Evolutionary conservation across 2,797 vertebrate genomes (phyloP), one percentile per base, ranked within the genome.

Genomic region (Hoplostethus mediterraneus): DNA sequence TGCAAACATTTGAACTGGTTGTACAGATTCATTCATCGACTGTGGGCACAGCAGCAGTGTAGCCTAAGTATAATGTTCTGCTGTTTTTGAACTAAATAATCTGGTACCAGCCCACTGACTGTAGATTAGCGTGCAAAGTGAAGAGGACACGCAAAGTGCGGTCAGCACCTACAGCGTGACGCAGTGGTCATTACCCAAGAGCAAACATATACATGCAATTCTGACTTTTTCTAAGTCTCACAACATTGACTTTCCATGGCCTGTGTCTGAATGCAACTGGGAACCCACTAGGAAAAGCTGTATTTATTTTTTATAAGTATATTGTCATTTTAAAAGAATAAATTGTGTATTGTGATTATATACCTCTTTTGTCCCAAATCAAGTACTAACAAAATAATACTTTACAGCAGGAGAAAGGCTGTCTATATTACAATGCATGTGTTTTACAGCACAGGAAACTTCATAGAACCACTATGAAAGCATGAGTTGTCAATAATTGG

Each of bases 221-320:
- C 77, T 69, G 82, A 88, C 68, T 89, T 74, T 74, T 71, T 38
- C 73, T 72, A 56, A 53, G 72, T 76, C 88, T 88, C 85, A 86
- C 60, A 84, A 87, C 90, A 85, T 84, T 90, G 84, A 93, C 85
- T 94, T 87, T 87, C 68, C 79, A 82, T 78, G 49, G 81, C 77
- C 45, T 73, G 64, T 47, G 11, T 73, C 82, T 89, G 80, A 85
- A 86, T 85, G 80, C 83, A 82, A 88, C 81, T 90, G 86, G 86
- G 88, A 90, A 81, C 57, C 48, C 57, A 71, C 87, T 80, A 87
- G 87, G 80, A 82, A 89, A 90, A 92, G 85, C 75, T 5, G 45
- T 86, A 80, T 84, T 87, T 81, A 71, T 55, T 84, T 83, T 73
- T 84, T 80, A 84, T 56, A 52, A 65, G 47, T 73, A 63, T 78